These are phyloP conservation scores for Erebia ligea DNA, from an alignment of 2,888 invertebrate species.

Conservation along the genomic window DNA sequence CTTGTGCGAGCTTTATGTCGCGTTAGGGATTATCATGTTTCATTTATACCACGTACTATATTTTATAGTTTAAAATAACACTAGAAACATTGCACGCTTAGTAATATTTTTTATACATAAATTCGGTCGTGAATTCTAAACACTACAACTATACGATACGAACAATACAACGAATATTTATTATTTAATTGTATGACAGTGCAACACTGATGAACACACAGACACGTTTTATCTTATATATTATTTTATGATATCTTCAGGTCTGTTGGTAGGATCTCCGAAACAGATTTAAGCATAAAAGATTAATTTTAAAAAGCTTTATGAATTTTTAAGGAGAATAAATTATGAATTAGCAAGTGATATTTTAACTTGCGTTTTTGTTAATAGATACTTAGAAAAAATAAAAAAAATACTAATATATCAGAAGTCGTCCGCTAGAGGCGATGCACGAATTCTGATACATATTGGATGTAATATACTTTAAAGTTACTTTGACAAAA, in stretches of 20 bases:
- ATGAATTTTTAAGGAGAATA: too few relatives aligned
- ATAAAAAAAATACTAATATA: too few relatives aligned
- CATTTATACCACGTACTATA: slow-evolving; percentile 29
- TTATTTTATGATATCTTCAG: slow-evolving; percentile 15
- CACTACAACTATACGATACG: slow-evolving; percentile 31
- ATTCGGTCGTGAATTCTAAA: slow-evolving; percentile 66
- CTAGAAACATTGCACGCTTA: slow-evolving; percentile 37
- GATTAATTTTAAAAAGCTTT: background rate
- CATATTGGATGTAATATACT: too few relatives aligned
- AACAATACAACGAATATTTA: background rate
- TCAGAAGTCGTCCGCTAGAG: too few relatives aligned
- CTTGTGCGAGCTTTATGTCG: too few relatives aligned
- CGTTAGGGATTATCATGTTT: background rate
- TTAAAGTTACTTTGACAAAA: too few relatives aligned
- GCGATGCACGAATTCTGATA: too few relatives aligned
- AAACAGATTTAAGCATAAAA: background rate
- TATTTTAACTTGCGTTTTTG: too few relatives aligned
- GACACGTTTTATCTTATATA: slow-evolving; percentile 19
- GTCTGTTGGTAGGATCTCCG: slow-evolving; percentile 1
- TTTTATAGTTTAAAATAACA: slow-evolving; percentile 28
- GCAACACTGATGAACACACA: slow-evolving; percentile 43
- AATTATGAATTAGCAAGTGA: too few relatives aligned
- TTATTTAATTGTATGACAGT: slow-evolving; percentile 37
- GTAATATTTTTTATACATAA: slow-evolving; percentile 58
- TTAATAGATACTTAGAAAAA: too few relatives aligned